These are phyloP conservation scores for Pristionchus japonicus DNA, from an alignment of 2,888 invertebrate species.

Conservation along the genomic window DNA sequence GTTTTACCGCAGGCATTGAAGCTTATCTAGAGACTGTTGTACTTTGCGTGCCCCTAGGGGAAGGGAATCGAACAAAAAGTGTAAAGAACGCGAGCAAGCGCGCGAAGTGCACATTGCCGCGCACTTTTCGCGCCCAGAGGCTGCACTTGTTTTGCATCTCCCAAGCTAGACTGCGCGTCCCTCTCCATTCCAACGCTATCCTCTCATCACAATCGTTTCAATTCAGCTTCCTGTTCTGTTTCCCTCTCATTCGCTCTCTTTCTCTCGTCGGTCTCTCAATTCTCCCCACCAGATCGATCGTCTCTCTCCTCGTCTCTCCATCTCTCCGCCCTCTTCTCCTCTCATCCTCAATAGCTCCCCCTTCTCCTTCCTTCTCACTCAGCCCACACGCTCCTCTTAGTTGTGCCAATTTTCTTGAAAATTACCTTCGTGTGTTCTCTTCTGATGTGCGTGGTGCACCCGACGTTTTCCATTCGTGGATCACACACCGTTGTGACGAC, in stretches of 20 bases:
- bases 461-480: not conserved
- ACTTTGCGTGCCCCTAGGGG: constrained; percentile 25
- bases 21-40: constrained; percentile 29
- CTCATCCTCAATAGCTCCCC: constrained; percentile 6
- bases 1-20: not conserved
- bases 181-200: not conserved
- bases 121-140: constrained; percentile 11
- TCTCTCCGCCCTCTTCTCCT: constrained; percentile 1
- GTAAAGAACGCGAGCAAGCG: not conserved
- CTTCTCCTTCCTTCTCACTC: not conserved
- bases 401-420: constrained; percentile 13
- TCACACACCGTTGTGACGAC: not conserved
- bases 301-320: constrained; percentile 9
- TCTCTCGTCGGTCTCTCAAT: constrained; percentile 32
- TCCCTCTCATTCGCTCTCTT: constrained; percentile 26
- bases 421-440: not conserved
- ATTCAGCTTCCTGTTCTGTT: constrained; percentile 38
- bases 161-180: not conserved
- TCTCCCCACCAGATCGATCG: constrained; percentile 29
- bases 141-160: not conserved
- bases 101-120: not conserved
- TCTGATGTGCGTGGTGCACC: not conserved
- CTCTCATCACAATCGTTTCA: not conserved
- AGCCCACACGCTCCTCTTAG: constrained; percentile 9
- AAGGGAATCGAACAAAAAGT: not conserved